Conservation (phyloP, 2,113 vertebrate genomes). For the Megatriorchis doriae region DNA sequence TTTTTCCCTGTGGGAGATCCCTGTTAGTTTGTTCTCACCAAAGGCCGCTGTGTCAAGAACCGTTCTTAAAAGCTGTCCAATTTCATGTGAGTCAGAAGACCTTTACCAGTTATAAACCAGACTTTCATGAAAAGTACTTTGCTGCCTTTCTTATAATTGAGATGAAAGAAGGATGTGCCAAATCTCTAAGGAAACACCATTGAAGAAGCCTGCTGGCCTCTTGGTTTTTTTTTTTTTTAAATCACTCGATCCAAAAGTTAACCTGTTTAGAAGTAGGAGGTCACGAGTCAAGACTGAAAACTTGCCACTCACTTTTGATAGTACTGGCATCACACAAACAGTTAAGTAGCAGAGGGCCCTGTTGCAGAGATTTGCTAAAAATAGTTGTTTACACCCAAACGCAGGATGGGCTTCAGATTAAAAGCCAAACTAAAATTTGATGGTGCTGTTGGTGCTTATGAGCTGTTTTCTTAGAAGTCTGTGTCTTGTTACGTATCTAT, state of each 20-base stretch:
- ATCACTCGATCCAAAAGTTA: background rate
- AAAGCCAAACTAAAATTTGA: background rate
- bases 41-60: background rate
- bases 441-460: background rate
- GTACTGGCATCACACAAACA: background rate
- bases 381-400: background rate
- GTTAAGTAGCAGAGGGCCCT: background rate
- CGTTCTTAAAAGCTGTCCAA: background rate
- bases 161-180: background rate
- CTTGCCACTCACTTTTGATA: background rate
- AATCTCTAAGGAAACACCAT: background rate
- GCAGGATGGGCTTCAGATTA: background rate
- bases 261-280: background rate
- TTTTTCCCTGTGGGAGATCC: background rate
- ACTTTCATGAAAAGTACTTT: background rate
- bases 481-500: fast-evolving
- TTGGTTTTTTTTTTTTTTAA: background rate
- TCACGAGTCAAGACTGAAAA: background rate
- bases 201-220: background rate
- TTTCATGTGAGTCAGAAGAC: background rate
- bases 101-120: background rate
- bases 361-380: background rate
- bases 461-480: background rate
- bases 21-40: background rate
- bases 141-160: background rate